Base-by-base conservation (phyloP, 2,888 invertebrate species). In the Macrosoma leucophasiata region DNA sequence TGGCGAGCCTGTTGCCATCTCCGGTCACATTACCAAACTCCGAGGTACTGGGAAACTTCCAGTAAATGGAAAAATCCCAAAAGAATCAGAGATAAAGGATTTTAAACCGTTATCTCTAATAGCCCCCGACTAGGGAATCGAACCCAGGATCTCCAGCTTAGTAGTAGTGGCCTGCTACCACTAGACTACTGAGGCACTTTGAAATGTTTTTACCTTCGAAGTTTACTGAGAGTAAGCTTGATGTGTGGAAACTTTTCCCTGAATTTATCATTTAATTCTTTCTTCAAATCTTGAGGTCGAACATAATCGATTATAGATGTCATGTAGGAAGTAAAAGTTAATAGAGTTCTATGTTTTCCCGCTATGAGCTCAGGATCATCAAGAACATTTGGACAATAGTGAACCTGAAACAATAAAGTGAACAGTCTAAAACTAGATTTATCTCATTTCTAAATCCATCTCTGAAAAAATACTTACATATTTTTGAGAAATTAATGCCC, bases 261-360 rank as follows among this genome's bases (percentile, higher is more conserved):
- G 64, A 98, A 98, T 75, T 97, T 97, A 62, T 98, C 98, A 74
- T 98, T 98, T 26, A 98, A 86, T 72, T 98, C 97, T 68, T 96
- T 96, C 76, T 98, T 98, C 50, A 98, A 84, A 70, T 97, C 97
- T 19, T 95, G 94, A 9, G 98, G 97, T 48, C 95, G 91, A 3
- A 97, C 97, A 66, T 98, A 97, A 75, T 97, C 97, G 54, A 98
- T 97, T 26, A 98, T 95, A 1, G 97, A 97, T 1, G 96, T 96
- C 91, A 94, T 92, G 58, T 95, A 95, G 0, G 94, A 94, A 1
- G 95, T 93, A 58, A 95, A 95, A 3, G 95, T 95, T 11, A 95
- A 82, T 24, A 95, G 70, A 0, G 95, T 95, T 42, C 95, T 86
- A 73, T 95, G 95, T 74, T 94, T 94, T 20, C 95, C 95, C 13